These are phyloP conservation scores for Rhodeus uyekii DNA, from an alignment of 2,797 vertebrate species.

Conservation along the genomic window DNA sequence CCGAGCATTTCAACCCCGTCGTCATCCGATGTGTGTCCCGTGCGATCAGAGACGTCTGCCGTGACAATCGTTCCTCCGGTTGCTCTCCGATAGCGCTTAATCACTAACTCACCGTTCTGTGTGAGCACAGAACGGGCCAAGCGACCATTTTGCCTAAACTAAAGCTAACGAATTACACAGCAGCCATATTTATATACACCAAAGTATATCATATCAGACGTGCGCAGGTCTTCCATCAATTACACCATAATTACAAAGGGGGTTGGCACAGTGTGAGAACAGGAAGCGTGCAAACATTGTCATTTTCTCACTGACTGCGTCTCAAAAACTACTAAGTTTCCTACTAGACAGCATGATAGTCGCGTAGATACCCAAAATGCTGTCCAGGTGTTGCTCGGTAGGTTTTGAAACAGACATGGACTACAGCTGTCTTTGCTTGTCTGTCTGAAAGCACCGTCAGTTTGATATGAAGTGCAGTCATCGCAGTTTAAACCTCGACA, in stretches of 20 bases:
- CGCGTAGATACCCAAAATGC: not conserved
- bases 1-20: not conserved
- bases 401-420: not conserved
- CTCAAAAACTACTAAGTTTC: not conserved
- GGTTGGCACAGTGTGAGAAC: not conserved
- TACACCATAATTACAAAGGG: slow-evolving; percentile 1
- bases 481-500: not conserved
- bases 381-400: not conserved
- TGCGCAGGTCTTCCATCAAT: not conserved
- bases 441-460: not conserved
- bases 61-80: not conserved
- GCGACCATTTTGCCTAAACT: slow-evolving; percentile 11
- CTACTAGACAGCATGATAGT: not conserved
- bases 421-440: not conserved
- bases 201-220: not conserved
- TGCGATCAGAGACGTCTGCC: not conserved
- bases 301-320: not conserved
- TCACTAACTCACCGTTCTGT: too few relatives aligned
- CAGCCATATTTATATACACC: slow-evolving; percentile 16
- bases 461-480: not conserved
- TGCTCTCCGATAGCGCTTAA: not conserved
- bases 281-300: not conserved
- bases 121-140: slow-evolving; percentile 5
- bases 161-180: not conserved
- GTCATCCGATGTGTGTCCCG: not conserved